A percentile compares a stretch with the other conserved stretches of the same genome.
Conservation (phyloP, 2,888 invertebrate species). For the Brachynemurus nebulosus region DNA sequence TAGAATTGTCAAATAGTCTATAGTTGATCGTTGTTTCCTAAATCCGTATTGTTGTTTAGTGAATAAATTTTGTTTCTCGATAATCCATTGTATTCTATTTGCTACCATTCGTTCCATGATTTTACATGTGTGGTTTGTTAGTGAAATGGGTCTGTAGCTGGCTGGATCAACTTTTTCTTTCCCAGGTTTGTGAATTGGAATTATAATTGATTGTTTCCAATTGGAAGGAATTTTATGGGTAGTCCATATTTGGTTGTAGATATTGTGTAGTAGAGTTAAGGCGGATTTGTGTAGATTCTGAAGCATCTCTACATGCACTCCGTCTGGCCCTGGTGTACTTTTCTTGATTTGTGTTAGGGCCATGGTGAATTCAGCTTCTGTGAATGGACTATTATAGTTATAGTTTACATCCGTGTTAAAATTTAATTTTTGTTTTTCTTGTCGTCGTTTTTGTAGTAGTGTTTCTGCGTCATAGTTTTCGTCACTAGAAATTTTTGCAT, state of each 20-base stretch:
- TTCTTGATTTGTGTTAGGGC: constrained; percentile 3
- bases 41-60: constrained; percentile 14
- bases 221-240: constrained; percentile 2
- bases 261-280: constrained; percentile 1
- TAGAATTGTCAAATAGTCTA: constrained; percentile 15
- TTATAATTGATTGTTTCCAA: constrained; percentile 8
- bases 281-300: constrained; percentile 1
- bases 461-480: background rate
- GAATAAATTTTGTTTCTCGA: constrained; percentile 15
- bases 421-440: background rate
- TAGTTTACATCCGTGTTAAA: background rate
- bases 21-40: constrained; percentile 12
- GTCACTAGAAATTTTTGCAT: background rate
- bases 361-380: background rate
- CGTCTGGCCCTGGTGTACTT: constrained; percentile 6
- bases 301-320: constrained; percentile 4
- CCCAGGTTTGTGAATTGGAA: constrained; percentile 7
- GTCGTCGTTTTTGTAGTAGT: background rate
- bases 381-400: constrained; percentile 6
- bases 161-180: background rate
- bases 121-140: constrained; percentile 9
- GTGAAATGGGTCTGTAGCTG: constrained; percentile 9
- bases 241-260: constrained; percentile 10
- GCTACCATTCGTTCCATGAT: constrained; percentile 9
- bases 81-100: constrained; percentile 7